phyloP scores from a whole-genome alignment of 2,888 invertebrate species.

The Tetropium fuscum region DNA sequence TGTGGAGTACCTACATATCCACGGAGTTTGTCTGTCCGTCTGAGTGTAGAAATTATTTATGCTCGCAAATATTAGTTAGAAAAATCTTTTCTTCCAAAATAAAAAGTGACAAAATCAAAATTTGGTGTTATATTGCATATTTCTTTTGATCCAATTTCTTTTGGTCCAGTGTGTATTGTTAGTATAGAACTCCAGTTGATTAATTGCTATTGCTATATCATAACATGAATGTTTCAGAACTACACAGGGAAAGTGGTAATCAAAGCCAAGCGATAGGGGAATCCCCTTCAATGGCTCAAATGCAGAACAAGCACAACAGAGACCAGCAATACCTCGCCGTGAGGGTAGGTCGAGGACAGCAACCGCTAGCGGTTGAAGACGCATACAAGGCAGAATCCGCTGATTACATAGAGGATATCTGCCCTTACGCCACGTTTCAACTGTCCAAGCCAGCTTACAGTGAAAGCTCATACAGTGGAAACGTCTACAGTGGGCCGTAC shows the following conservation, averaged over 20 bases:
- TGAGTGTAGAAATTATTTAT: too few relatives aligned
- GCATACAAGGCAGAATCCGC: conserved; percentile 68
- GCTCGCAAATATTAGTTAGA: too few relatives aligned
- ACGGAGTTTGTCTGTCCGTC: too few relatives aligned
- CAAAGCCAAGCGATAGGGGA: conserved; percentile 74
- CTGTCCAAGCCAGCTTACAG: conserved; percentile 85
- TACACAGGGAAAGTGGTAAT: conserved; percentile 65
- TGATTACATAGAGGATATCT: conserved; percentile 94
- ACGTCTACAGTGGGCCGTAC: conserved; percentile 88
- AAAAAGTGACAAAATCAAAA: too few relatives aligned
- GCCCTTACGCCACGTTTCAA: conserved; percentile 93
- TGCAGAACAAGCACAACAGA: conserved; percentile 84
- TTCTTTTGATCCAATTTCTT: too few relatives aligned
- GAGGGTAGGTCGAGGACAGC: conserved; percentile 63
- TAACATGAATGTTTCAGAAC: conserved; percentile 65
- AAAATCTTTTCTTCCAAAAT: too few relatives aligned
- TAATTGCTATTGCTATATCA: too few relatives aligned
- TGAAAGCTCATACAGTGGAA: conserved; percentile 91
- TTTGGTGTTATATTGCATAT: too few relatives aligned
- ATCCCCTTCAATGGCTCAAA: conserved; percentile 81
- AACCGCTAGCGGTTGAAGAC: conserved; percentile 67
- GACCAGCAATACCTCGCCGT: conserved; percentile 83
- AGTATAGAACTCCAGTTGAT: too few relatives aligned
- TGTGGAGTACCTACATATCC: too few relatives aligned
- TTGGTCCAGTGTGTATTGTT: too few relatives aligned